These are phyloP conservation scores for Spicauda simplicius DNA, from an alignment of 2,888 invertebrate genomes.

Conservation along the genomic window DNA sequence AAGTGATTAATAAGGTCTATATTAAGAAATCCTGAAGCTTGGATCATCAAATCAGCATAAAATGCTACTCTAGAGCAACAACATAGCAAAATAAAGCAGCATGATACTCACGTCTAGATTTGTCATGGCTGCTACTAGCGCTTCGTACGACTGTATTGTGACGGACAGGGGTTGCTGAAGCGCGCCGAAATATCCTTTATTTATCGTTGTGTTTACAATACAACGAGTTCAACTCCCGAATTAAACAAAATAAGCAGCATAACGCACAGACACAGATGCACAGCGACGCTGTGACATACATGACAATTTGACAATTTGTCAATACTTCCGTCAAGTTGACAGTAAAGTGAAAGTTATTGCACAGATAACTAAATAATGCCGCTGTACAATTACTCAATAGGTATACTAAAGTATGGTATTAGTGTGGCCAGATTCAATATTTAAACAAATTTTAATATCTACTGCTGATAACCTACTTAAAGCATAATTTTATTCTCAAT, in stretches of 20 bases:
- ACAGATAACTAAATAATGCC: too few species aligned
- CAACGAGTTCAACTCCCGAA: constrained; percentile 19
- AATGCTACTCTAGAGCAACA: constrained; percentile 25
- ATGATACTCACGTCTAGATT: constrained; percentile 41
- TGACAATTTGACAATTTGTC: constrained; percentile 16
- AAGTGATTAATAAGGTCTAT: background rate
- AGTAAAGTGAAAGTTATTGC: background rate
- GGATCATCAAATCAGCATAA: background rate
- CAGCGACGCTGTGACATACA: constrained; percentile 33
- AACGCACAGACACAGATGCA: constrained; percentile 25
- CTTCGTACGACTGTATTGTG: constrained; percentile 36
- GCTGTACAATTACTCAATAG: too few species aligned
- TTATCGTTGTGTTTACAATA: constrained; percentile 33
- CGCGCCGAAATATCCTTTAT: constrained; percentile 25
- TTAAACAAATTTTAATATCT: too few species aligned
- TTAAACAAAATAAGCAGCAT: constrained; percentile 34
- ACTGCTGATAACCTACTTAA: too few species aligned
- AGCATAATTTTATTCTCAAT: too few species aligned
- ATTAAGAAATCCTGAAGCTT: constrained; percentile 15
- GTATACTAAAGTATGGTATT: too few species aligned
- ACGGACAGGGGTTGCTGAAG: constrained; percentile 14
- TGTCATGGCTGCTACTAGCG: constrained; percentile 38
- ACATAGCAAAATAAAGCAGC: constrained; percentile 34
- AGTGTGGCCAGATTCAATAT: too few species aligned
- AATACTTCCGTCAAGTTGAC: constrained; percentile 8